Evolutionary conservation across 2,888 invertebrate species (phyloP).

Genomic region (Xestia c-nigrum): DNA sequence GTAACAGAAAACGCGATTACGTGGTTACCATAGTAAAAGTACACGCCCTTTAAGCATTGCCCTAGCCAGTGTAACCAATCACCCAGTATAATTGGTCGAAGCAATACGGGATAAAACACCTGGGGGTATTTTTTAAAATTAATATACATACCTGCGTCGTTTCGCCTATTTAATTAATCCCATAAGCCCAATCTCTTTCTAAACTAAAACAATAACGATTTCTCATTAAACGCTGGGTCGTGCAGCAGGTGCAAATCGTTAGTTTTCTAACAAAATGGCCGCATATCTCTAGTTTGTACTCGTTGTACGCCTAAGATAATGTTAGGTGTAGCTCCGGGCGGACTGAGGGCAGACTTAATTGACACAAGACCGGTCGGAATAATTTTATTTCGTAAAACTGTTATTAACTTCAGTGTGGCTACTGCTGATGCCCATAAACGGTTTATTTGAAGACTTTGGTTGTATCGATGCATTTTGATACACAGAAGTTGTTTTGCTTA

Average conservation of each 20-base stretch:
- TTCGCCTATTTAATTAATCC: conserved; percentile 16
- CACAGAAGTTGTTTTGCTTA: background rate
- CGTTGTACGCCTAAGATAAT: conserved; percentile 48
- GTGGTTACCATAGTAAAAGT: too few relatives aligned
- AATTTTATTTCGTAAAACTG: conserved; percentile 70
- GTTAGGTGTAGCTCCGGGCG: conserved; percentile 44
- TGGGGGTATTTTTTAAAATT: background rate
- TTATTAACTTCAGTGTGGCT: conserved; percentile 70
- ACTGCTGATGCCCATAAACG: conserved; percentile 17
- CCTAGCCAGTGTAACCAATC: background rate
- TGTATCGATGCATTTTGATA: conserved; percentile 5
- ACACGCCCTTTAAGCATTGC: too few relatives aligned
- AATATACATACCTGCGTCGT: background rate
- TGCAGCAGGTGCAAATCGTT: conserved; percentile 65
- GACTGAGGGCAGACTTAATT: conserved; percentile 72
- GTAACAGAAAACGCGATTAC: too few relatives aligned
- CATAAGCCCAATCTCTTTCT: background rate
- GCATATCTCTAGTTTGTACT: conserved; percentile 61
- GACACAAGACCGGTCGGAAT: conserved; percentile 66
- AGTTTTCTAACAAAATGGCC: conserved; percentile 66
- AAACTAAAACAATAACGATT: conserved; percentile 18
- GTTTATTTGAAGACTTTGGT: conserved; percentile 27
- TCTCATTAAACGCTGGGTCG: conserved; percentile 28
- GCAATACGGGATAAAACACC: background rate
- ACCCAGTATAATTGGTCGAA: background rate